Percentiles rank a stretch among this genome's conserved stretches.
These are phyloP conservation scores for Nycticorax nycticorax DNA, from an alignment of 2,113 vertebrate species.

Conservation along the genomic window DNA sequence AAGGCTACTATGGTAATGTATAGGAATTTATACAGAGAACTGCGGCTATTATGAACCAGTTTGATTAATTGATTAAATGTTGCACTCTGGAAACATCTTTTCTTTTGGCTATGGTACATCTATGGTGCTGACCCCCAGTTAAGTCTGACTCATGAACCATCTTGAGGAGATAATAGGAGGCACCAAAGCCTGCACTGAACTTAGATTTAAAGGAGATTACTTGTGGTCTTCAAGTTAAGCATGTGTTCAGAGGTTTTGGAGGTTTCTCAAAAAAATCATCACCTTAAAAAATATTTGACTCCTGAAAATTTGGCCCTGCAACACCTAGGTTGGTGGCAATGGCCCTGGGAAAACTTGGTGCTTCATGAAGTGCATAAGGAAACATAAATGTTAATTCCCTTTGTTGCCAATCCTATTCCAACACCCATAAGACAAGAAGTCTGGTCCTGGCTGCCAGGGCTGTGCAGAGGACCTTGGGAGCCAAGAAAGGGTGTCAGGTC, in stretches of 20 bases:
- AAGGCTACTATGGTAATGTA: neutral
- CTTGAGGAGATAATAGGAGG: neutral
- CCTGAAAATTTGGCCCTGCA: neutral
- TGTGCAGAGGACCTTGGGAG: neutral
- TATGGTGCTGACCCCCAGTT: neutral
- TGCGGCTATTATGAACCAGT: neutral
- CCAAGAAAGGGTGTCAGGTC: neutral
- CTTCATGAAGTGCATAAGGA: neutral
- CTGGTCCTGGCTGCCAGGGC: neutral
- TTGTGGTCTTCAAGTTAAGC: neutral
- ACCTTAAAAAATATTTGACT: neutral
- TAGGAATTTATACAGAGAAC: neutral
- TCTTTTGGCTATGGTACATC: neutral
- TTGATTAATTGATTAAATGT: neutral
- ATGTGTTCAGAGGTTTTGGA: neutral
- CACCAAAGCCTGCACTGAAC: neutral
- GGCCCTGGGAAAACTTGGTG: rapidly evolving
- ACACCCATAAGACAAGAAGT: neutral
- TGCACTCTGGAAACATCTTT: neutral
- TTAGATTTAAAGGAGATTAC: neutral
- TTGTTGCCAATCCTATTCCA: neutral
- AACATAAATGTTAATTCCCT: neutral
- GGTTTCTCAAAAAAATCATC: neutral
- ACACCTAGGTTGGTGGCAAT: neutral
- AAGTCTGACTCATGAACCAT: neutral